Evolutionary conservation across 2,888 invertebrate species (phyloP).

Genomic region (Protonemura montana): DNA sequence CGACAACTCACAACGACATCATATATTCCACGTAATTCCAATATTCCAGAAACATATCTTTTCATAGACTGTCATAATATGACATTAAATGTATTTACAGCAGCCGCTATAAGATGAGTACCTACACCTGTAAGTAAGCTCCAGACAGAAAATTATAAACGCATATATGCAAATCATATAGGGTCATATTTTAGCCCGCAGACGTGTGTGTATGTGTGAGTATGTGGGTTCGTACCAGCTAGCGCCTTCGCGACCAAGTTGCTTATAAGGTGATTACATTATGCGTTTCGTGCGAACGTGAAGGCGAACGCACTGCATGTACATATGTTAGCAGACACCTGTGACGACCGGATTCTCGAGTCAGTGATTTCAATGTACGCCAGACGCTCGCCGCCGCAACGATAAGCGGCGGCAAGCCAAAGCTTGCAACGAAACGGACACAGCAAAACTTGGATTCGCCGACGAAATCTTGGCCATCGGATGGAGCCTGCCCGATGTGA

Average conservation of each 20-base stretch:
- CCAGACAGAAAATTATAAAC: too few species aligned
- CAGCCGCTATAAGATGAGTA: too few species aligned
- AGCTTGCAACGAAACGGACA: not conserved
- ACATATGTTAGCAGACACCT: conserved; percentile 7
- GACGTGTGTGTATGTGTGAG: too few species aligned
- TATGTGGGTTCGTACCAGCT: too few species aligned
- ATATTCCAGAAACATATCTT: too few species aligned
- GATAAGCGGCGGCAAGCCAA: not conserved
- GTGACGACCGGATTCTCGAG: not conserved
- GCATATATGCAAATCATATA: too few species aligned
- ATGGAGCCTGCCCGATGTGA: not conserved
- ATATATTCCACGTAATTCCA: too few species aligned
- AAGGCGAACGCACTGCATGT: not conserved
- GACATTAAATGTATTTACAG: too few species aligned
- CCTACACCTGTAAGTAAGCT: too few species aligned
- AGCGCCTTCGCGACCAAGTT: not conserved
- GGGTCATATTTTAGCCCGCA: too few species aligned
- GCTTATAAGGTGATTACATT: not conserved
- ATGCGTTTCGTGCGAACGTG: not conserved
- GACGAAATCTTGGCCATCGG: not conserved
- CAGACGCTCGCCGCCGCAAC: not conserved
- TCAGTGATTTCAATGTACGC: not conserved
- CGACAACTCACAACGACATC: too few species aligned
- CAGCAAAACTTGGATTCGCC: not conserved
- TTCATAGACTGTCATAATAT: too few species aligned